A percentile compares a stretch with the other conserved stretches of the same genome.
These are phyloP conservation scores for Lerema accius DNA, from an alignment of 1,140 invertebrate species.

Conservation along the genomic window DNA sequence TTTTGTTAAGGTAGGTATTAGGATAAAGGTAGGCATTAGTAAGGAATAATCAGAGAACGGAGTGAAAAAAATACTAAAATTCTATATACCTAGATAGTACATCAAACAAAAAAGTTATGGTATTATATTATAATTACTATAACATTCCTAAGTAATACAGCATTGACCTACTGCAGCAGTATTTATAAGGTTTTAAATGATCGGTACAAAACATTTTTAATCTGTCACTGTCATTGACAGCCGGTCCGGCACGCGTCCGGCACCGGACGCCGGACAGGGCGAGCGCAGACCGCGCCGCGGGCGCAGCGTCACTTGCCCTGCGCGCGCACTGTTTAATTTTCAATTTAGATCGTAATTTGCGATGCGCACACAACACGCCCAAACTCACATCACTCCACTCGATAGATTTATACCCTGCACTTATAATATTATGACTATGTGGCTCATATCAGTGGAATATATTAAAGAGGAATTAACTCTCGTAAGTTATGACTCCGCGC, in stretches of 20 bases:
- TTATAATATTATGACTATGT: constrained; percentile 66
- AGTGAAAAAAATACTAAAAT: no score
- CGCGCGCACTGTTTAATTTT: constrained; percentile 81
- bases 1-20: no score
- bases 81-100: no score
- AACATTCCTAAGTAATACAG: no score
- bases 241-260: background rate
- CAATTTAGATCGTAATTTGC: constrained; percentile 84
- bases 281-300: constrained; percentile 40
- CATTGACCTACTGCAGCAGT: background rate
- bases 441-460: constrained; percentile 52
- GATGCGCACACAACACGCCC: constrained; percentile 70
- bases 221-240: background rate
- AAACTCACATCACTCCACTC: constrained; percentile 66
- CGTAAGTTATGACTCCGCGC: constrained; percentile 64
- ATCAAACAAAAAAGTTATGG: no score
- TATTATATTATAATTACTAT: no score
- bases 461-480: constrained; percentile 76
- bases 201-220: background rate
- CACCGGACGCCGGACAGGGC: background rate
- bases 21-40: no score
- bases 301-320: constrained; percentile 40
- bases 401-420: constrained; percentile 76
- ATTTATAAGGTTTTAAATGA: no score
- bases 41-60: no score